Percentiles rank a stretch among this genome's conserved stretches.
These are phyloP conservation scores for Lordiphosa clarofinis DNA, from an alignment of 1,140 invertebrate species.

Conservation along the genomic window DNA sequence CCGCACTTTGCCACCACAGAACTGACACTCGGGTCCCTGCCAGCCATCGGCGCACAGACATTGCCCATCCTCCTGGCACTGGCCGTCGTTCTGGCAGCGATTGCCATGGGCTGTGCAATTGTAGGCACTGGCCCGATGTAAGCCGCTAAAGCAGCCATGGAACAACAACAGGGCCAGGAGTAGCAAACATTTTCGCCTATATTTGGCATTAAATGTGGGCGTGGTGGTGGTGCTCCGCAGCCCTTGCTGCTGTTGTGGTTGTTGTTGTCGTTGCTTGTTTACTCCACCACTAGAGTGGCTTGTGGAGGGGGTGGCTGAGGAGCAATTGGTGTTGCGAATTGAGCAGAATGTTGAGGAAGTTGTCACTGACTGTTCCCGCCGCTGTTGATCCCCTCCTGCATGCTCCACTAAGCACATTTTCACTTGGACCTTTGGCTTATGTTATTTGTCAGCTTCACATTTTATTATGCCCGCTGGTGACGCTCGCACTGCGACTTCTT, in stretches of 20 bases:
- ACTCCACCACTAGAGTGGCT: conserved; percentile 28
- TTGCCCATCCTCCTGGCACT: conserved; percentile 88
- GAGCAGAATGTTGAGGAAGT: conserved; percentile 39
- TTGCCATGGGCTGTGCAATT: conserved; percentile 77
- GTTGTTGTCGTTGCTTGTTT: conserved; percentile 29
- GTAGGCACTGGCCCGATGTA: conserved; percentile 68
- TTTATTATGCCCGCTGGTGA: conserved; percentile 47
- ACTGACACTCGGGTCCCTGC: conserved; percentile 92
- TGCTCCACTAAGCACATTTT: conserved; percentile 74
- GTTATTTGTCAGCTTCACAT: conserved; percentile 45
- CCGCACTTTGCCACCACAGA: conserved; percentile 95
- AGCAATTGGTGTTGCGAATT: conserved; percentile 19
- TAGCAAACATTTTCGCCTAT: conserved; percentile 75
- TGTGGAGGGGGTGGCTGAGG: conserved; percentile 9
- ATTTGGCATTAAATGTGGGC: conserved; percentile 76
- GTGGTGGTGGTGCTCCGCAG: conserved; percentile 43
- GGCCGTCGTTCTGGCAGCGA: conserved; percentile 85
- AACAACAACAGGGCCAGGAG: conserved; percentile 64
- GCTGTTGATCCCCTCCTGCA: conserved; percentile 37
- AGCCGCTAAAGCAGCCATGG: conserved; percentile 64
- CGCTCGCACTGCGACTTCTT: conserved; percentile 1
- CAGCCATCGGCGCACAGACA: conserved; percentile 94
- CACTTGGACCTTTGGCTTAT: conserved; percentile 35
- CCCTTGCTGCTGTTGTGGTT: conserved; percentile 24
- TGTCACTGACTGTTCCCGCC: conserved; percentile 17